A percentile compares a stretch with the other conserved stretches of the same genome.
Conservation (phyloP, 2,113 vertebrate genomes). For the Todiramphus chloris region DNA sequence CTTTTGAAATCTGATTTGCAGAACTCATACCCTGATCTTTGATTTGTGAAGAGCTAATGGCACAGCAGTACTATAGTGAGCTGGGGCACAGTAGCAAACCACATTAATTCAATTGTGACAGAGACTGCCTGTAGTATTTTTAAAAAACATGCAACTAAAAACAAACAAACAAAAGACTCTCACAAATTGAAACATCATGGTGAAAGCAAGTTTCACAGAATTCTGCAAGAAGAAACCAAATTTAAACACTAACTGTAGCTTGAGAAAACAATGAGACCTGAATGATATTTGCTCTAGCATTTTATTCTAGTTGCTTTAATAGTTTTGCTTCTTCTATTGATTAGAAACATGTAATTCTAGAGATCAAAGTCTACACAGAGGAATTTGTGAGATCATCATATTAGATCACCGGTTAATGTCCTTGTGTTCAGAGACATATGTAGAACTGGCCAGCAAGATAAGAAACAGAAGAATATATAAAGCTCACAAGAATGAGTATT, state of each 20-base stretch:
- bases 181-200: background rate
- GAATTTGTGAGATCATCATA: background rate
- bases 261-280: background rate
- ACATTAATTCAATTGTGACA: background rate
- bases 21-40: background rate
- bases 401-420: background rate
- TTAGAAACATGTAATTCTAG: background rate
- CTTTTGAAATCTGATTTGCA: background rate
- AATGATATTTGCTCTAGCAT: background rate
- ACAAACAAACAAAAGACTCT: too few species aligned
- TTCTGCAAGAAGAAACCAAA: background rate
- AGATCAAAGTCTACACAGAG: background rate
- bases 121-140: background rate
- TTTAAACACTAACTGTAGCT: background rate
- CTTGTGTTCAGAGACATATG: background rate
- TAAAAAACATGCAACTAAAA: background rate
- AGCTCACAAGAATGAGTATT: background rate
- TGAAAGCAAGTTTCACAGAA: background rate
- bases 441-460: background rate
- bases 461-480: background rate
- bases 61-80: background rate
- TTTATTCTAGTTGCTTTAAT: background rate
- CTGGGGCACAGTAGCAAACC: background rate
- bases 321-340: background rate
- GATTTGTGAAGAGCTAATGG: background rate